These are phyloP conservation scores for Syncerus caffer DNA, from an alignment of 2,797 vertebrate genomes.

Conservation along the genomic window DNA sequence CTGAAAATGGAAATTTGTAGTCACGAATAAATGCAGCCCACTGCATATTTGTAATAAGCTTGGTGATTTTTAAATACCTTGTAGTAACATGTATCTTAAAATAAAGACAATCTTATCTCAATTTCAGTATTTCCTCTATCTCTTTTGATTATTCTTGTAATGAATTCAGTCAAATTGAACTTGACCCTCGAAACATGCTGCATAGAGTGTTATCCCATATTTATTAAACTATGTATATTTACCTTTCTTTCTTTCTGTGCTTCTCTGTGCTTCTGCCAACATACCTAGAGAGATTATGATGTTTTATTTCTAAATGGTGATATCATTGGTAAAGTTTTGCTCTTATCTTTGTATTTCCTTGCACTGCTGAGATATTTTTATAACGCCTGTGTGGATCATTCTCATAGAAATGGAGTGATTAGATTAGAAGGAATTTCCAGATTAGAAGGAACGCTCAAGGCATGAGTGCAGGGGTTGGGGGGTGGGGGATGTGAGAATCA, in stretches of 20 bases:
- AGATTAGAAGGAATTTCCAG: background rate
- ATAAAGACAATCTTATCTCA: background rate
- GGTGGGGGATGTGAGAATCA: fast-evolving
- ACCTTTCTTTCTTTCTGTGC: background rate
- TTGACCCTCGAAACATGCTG: background rate
- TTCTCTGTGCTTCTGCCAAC: background rate
- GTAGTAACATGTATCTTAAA: background rate
- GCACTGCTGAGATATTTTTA: background rate
- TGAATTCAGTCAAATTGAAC: background rate
- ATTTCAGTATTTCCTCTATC: background rate
- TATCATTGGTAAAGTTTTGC: background rate
- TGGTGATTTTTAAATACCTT: background rate
- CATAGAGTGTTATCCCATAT: background rate
- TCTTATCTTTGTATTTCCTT: background rate
- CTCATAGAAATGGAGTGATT: background rate
- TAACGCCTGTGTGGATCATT: background rate
- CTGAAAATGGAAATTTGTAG: background rate
- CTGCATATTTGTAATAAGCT: background rate
- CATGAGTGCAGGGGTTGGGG: fast-evolving
- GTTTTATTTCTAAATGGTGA: background rate
- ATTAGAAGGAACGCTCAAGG: no score
- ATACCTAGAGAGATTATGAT: background rate
- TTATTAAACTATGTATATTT: no score
- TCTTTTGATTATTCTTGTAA: background rate
- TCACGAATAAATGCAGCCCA: background rate